Conservation (phyloP, 2,888 invertebrate species). For the Pandemis corylana region DNA sequence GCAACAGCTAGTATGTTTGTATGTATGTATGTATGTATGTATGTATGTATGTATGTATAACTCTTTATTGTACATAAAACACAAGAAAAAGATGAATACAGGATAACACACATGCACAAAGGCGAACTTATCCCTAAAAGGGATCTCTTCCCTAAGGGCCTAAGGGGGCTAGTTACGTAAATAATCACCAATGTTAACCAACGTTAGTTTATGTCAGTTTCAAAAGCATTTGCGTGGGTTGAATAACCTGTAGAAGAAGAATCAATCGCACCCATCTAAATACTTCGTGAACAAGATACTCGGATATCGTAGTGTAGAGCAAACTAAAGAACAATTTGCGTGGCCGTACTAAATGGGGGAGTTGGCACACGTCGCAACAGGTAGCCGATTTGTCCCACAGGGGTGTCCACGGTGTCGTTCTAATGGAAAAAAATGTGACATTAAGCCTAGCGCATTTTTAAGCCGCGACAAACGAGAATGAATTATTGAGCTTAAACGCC, state of each 20-base stretch:
- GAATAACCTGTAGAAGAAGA: not conserved
- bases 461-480: constrained; percentile 65
- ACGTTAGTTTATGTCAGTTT: not conserved
- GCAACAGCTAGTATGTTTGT: too few species aligned
- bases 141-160: too few species aligned
- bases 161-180: too few species aligned
- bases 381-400: constrained; percentile 73
- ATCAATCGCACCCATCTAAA: not conserved
- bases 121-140: too few species aligned
- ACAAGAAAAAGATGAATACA: too few species aligned
- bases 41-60: too few species aligned
- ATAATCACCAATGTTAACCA: not conserved
- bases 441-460: constrained; percentile 64
- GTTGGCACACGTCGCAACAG: constrained; percentile 73
- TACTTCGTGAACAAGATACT: constrained; percentile 11
- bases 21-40: too few species aligned
- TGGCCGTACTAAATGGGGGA: constrained; percentile 58
- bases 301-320: constrained; percentile 36
- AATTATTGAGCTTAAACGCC: constrained; percentile 64
- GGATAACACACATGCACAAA: too few species aligned
- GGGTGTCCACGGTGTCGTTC: constrained; percentile 61
- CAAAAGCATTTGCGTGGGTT: too few species aligned
- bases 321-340: constrained; percentile 74
- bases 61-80: too few species aligned
- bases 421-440: constrained; percentile 78